These are phyloP conservation scores for Odocoileus hemionus DNA, from an alignment of 2,113 vertebrate genomes.

Conservation along the genomic window DNA sequence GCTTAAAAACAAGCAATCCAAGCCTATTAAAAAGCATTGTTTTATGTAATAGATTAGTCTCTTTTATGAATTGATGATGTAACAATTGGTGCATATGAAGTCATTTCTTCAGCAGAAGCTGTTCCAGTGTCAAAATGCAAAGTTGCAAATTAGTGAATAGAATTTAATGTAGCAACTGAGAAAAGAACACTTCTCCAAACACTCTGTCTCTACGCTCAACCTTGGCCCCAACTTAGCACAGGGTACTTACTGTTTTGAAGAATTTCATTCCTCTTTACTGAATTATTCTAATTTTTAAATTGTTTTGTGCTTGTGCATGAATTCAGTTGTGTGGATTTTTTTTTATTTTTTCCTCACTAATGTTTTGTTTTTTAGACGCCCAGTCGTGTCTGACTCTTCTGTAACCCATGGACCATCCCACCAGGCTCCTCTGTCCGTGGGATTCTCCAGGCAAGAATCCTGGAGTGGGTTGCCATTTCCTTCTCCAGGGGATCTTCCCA, in stretches of 20 bases:
- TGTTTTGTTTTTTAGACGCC: background rate
- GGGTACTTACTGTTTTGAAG: background rate
- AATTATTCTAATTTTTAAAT: background rate
- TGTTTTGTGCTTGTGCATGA: background rate
- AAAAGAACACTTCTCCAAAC: background rate
- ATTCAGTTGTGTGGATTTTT: background rate
- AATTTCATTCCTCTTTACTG: background rate
- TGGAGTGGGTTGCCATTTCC: background rate
- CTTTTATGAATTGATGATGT: background rate
- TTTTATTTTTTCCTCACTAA: background rate
- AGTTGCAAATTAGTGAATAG: background rate
- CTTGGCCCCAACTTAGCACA: fast-evolving
- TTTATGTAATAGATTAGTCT: background rate
- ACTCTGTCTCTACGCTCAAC: fast-evolving
- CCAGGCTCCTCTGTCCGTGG: background rate
- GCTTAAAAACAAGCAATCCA: slow-evolving; percentile 15
- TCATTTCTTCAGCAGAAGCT: background rate
- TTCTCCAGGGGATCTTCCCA: background rate
- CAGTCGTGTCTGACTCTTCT: background rate
- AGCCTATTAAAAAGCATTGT: background rate
- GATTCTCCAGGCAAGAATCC: background rate
- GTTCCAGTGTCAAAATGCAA: background rate
- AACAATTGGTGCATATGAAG: background rate
- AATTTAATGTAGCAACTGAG: background rate
- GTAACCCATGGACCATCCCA: background rate